phyloP scores from a whole-genome alignment of 2,888 invertebrate species.

The Opisthograptis luteolata region DNA sequence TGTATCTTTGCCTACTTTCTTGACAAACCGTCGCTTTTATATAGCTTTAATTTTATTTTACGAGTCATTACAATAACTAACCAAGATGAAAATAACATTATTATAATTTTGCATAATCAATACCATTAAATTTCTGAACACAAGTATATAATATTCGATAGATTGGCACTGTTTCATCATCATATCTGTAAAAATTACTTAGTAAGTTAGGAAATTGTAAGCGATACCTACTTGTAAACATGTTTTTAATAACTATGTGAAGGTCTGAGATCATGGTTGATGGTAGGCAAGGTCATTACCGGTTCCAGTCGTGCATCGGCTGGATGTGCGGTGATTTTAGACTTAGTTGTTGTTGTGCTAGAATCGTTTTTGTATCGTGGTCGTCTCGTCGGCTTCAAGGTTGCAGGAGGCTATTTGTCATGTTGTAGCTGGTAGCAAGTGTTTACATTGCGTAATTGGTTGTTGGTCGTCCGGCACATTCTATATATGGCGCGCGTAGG shows the following conservation, averaged over 20 bases:
- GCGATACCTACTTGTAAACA: slow-evolving; percentile 32
- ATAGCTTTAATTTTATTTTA: slow-evolving; percentile 47
- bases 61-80: slow-evolving; percentile 67
- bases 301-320: slow-evolving; percentile 36
- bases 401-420: slow-evolving; percentile 56
- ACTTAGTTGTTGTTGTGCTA: slow-evolving; percentile 46
- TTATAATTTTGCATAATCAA: slow-evolving; percentile 62
- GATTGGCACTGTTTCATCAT: slow-evolving; percentile 68
- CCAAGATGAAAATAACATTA: slow-evolving; percentile 52
- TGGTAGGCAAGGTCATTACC: slow-evolving; percentile 71
- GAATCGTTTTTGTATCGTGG: slow-evolving; percentile 47
- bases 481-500: slow-evolving; percentile 34
- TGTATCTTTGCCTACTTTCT: slow-evolving; percentile 66
- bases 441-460: slow-evolving; percentile 47
- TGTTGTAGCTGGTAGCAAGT: slow-evolving; percentile 47
- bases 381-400: slow-evolving; percentile 56
- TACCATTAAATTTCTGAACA: slow-evolving; percentile 48
- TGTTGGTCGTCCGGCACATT: slow-evolving; percentile 12
- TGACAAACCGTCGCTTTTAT: slow-evolving; percentile 56
- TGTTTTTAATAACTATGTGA: slow-evolving; percentile 55
- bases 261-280: slow-evolving; percentile 57
- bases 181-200: slow-evolving; percentile 39
- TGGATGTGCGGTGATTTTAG: slow-evolving; percentile 29
- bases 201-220: slow-evolving; percentile 31
- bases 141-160: slow-evolving; percentile 50